phyloP scores from a whole-genome alignment of 64 coral and sea anemone species.

The Trachythela sp. region DNA sequence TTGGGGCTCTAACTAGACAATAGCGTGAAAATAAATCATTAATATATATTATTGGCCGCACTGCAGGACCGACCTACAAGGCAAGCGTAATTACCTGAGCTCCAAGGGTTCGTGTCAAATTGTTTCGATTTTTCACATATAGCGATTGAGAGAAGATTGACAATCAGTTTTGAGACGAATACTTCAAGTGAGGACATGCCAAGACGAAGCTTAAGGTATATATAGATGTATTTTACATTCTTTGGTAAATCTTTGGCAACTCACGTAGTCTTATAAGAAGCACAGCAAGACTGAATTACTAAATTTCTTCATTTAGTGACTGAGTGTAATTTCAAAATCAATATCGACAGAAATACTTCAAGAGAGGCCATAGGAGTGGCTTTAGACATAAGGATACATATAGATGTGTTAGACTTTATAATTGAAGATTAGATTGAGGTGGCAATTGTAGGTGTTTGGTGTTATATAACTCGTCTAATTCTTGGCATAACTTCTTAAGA shows the following conservation, averaged over 20 bases:
- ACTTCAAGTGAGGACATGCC: background rate
- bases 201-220: background rate
- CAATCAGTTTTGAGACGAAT: background rate
- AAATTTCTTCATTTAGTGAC: background rate
- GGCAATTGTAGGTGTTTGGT: background rate
- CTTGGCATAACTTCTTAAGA: too few species aligned
- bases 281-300: background rate
- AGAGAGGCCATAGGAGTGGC: background rate
- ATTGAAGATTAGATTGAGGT: background rate
- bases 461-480: too few species aligned
- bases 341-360: background rate
- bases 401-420: too few species aligned
- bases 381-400: too few species aligned
- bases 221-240: too few species aligned
- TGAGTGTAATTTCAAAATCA: background rate
- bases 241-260: too few species aligned
- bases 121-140: background rate
- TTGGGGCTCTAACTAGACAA: background rate
- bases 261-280: too few species aligned
- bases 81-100: background rate
- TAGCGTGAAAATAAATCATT: constrained; percentile 10
- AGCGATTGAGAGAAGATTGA: background rate
- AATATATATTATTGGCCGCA: background rate
- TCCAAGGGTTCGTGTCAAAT: background rate
- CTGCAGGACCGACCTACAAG: background rate